phyloP scores from a whole-genome alignment of 2,113 vertebrate species.

The Pelecanoides urinatrix region DNA sequence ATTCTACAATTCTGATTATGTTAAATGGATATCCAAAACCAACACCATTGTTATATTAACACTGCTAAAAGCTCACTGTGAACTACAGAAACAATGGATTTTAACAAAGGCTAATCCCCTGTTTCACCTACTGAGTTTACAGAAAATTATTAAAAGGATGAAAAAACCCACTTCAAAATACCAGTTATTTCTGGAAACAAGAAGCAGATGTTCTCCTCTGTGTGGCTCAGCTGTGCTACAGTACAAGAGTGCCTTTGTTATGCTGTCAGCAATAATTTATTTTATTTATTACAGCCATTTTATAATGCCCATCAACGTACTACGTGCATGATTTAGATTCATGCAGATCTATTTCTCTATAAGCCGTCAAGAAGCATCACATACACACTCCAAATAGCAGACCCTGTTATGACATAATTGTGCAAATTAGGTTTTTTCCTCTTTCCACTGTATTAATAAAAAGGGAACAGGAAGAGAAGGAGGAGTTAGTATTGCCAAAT shows the following conservation, averaged over 20 bases:
- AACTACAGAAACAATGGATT: not conserved
- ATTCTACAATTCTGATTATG: not conserved
- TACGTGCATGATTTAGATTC: not conserved
- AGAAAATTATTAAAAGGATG: slow-evolving; percentile 47
- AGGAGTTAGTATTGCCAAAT: slow-evolving; percentile 10
- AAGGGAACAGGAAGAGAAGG: slow-evolving; percentile 30
- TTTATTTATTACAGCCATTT: slow-evolving; percentile 67
- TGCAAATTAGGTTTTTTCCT: not conserved
- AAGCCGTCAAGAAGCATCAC: not conserved
- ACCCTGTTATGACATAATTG: not conserved
- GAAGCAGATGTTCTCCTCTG: slow-evolving; percentile 68
- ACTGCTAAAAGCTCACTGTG: not conserved
- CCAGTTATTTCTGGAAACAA: slow-evolving; percentile 68
- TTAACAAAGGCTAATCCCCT: not conserved
- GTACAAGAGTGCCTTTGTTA: slow-evolving; percentile 71
- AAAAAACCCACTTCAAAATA: slow-evolving; percentile 52
- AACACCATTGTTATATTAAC: not conserved
- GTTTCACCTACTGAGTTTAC: slow-evolving; percentile 48
- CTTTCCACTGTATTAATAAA: slow-evolving; percentile 31
- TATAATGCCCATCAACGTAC: slow-evolving; percentile 45
- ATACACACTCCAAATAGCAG: not conserved
- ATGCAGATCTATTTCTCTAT: not conserved
- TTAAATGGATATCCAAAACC: not conserved
- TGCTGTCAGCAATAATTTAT: slow-evolving; percentile 59
- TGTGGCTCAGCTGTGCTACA: slow-evolving; percentile 64